Percentiles rank a stretch among this genome's conserved stretches.
Conservation (phyloP, 2,797 vertebrate genomes). For the Antrozous pallidus region DNA sequence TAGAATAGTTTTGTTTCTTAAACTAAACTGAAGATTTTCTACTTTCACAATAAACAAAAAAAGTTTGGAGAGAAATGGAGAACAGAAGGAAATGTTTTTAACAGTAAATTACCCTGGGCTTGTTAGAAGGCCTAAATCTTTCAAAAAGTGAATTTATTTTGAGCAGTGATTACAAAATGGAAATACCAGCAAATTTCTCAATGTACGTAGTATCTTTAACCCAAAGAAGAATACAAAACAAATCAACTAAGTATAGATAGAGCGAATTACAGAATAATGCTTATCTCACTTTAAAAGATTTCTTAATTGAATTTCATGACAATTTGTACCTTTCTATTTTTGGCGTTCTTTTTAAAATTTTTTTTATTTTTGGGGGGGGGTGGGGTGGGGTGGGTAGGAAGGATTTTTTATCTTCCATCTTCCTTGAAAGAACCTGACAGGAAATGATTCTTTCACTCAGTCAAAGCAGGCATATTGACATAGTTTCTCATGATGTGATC, state of each 20-base stretch:
- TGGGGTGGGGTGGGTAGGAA: too few relatives aligned
- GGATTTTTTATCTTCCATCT: constrained; percentile 70
- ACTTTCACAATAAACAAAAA: neutral
- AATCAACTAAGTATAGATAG: neutral
- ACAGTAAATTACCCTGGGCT: neutral
- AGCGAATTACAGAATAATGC: neutral
- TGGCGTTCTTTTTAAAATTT: neutral
- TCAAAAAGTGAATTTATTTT: neutral
- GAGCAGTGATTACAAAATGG: neutral
- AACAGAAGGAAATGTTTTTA: neutral
- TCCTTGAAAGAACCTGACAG: constrained; percentile 65
- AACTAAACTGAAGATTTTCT: neutral
- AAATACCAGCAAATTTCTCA: neutral
- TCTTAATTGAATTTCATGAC: constrained; percentile 67
- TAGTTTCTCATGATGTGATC: constrained; percentile 64
- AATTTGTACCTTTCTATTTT: constrained; percentile 71
- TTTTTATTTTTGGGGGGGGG: neutral
- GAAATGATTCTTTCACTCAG: constrained; percentile 79
- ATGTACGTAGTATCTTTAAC: neutral
- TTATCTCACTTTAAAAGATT: constrained; percentile 56
- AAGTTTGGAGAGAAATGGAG: neutral
- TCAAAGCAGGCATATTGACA: constrained; percentile 78
- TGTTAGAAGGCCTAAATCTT: neutral
- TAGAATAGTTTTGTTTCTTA: neutral
- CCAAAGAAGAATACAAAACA: neutral